Conservation (phyloP, 2,888 invertebrate species). For the Drosophila birchii region DNA sequence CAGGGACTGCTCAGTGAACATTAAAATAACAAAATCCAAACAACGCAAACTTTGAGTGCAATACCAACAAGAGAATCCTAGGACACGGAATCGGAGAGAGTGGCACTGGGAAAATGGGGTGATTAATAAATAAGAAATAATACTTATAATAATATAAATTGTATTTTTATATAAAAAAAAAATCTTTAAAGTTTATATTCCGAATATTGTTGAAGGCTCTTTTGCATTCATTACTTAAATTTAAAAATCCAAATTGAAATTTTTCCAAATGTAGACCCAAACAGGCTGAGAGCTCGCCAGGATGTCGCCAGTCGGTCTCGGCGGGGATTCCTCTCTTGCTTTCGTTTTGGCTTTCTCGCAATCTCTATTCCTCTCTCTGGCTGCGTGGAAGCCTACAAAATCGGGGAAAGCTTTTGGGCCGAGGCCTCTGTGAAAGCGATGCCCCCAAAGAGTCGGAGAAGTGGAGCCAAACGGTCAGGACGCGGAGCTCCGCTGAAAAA, state of each 20-base stretch:
- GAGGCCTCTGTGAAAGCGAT: conserved; percentile 54
- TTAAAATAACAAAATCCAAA: conserved; percentile 78
- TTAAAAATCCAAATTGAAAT: background rate
- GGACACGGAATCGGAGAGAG: conserved; percentile 28
- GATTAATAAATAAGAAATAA: background rate
- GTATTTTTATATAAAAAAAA: too few relatives aligned
- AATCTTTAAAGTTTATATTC: background rate
- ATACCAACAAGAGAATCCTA: conserved; percentile 37
- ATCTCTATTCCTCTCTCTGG: conserved; percentile 1
- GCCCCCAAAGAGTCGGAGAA: conserved; percentile 79
- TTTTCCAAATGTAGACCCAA: background rate
- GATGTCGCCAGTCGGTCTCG: conserved; percentile 56
- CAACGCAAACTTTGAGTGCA: conserved; percentile 77
- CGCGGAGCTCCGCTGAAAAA: conserved; percentile 71
- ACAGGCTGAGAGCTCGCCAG: conserved; percentile 55
- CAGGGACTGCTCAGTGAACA: conserved; percentile 47
- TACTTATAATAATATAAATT: too few relatives aligned
- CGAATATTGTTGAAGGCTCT: background rate
- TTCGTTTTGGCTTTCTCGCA: conserved; percentile 2
- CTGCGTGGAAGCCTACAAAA: conserved; percentile 46
- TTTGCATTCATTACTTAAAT: background rate
- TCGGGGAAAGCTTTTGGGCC: conserved; percentile 73
- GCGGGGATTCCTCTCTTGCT: conserved; percentile 31
- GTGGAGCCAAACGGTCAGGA: conserved; percentile 82
- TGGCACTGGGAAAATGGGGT: conserved; percentile 1